Conservation (phyloP, 1,140 invertebrate species). For the Sinella curviseta region DNA sequence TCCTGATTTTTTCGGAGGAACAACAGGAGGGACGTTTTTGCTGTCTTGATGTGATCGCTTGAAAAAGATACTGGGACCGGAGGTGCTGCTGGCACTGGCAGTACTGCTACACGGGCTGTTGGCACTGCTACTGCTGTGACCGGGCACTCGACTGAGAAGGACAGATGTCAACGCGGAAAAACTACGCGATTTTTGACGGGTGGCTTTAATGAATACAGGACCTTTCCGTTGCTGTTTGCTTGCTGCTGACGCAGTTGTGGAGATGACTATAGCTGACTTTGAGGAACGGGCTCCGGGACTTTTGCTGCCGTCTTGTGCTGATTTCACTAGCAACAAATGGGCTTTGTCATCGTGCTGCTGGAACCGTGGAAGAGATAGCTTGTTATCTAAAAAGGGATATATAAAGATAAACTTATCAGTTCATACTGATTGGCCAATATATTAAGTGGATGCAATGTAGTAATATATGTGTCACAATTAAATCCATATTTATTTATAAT, state of each 20-base stretch:
- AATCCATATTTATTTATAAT: too few species aligned
- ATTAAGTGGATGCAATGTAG: too few species aligned
- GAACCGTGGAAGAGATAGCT: not conserved
- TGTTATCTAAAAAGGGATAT: not conserved
- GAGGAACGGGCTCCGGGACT: slow-evolving; percentile 6
- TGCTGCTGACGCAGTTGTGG: not conserved
- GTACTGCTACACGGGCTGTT: slow-evolving; percentile 1
- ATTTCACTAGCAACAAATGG: not conserved
- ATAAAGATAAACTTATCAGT: not conserved
- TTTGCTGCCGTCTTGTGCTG: not conserved
- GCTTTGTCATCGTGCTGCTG: not conserved
- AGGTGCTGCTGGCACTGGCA: not conserved
- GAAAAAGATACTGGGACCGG: not conserved
- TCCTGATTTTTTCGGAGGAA: slow-evolving; percentile 8
- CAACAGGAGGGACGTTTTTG: not conserved
- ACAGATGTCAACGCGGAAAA: not conserved
- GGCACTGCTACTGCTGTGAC: slow-evolving; percentile 6
- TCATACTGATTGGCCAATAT: too few species aligned
- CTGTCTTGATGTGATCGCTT: not conserved
- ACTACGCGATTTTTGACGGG: slow-evolving; percentile 17
- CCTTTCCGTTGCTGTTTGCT: slow-evolving; percentile 14
- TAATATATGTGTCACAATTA: too few species aligned
- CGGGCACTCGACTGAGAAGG: not conserved
- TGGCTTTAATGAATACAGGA: not conserved
- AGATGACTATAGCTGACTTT: slow-evolving; percentile 10